phyloP scores from a whole-genome alignment of 2,797 vertebrate species.

The Octomys mimax region DNA sequence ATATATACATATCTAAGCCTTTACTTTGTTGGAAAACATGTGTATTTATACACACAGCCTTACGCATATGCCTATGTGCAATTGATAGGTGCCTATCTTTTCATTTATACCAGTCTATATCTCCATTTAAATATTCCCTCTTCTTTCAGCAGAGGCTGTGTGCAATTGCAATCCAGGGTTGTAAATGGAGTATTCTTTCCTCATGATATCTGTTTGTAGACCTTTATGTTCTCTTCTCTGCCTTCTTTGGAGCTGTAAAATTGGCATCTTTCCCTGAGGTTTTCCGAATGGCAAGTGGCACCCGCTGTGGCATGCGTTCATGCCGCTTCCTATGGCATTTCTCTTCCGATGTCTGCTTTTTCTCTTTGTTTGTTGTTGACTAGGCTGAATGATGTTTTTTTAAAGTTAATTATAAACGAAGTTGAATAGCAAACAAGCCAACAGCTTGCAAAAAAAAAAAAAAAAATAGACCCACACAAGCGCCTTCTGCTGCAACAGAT shows the following conservation, averaged over 20 bases:
- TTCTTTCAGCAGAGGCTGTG: conserved; percentile 88
- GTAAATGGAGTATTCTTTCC: conserved; percentile 78
- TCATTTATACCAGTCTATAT: conserved; percentile 76
- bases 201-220: conserved; percentile 79
- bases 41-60: conserved; percentile 68
- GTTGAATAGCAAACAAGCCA: conserved; percentile 88
- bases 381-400: conserved; percentile 84
- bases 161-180: conserved; percentile 82
- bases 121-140: conserved; percentile 83
- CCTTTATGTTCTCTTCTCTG: conserved; percentile 76
- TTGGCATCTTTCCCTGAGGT: conserved; percentile 86
- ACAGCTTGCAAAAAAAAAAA: conserved; percentile 79
- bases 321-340: conserved; percentile 86
- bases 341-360: conserved; percentile 85
- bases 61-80: conserved; percentile 74
- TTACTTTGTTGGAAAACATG: conserved; percentile 70
- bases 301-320: conserved; percentile 82
- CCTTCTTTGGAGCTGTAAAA: conserved; percentile 82
- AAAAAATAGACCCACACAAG: conserved; percentile 73
- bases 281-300: conserved; percentile 87
- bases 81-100: conserved; percentile 76
- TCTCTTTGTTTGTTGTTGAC: conserved; percentile 90
- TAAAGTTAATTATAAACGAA: conserved; percentile 89
- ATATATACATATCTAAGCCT: conserved; percentile 68
- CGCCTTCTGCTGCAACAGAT: conserved; percentile 92